Evolutionary conservation across 37 sponge, comb jelly and placozoan genomes (phyloP).

Genomic region (Oopsacas minuta): DNA sequence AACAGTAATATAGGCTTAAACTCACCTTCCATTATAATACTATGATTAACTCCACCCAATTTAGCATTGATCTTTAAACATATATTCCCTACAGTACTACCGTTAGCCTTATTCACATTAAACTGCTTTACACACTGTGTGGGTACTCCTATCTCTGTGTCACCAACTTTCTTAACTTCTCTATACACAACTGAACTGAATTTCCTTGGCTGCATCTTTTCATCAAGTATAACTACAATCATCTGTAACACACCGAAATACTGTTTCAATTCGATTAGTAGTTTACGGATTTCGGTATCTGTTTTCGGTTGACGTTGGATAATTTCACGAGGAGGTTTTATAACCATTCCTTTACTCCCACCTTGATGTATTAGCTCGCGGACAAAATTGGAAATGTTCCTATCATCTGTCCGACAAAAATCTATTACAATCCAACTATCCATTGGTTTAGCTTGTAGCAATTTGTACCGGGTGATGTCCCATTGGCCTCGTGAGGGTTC

Average conservation of each 20-base stretch:
- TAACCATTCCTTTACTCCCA: constrained; percentile 16
- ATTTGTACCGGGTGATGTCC: constrained; percentile 39
- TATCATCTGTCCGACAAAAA: background rate
- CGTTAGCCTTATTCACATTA: constrained; percentile 40
- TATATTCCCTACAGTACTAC: constrained; percentile 45
- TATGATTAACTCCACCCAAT: constrained; percentile 57
- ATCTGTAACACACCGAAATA: background rate
- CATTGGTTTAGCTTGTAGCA: constrained; percentile 25
- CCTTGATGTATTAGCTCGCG: background rate
- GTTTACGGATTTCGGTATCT: background rate
- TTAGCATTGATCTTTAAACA: constrained; percentile 61
- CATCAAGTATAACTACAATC: background rate
- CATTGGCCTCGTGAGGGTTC: constrained; percentile 30
- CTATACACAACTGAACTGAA: constrained; percentile 9
- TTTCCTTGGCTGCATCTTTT: background rate
- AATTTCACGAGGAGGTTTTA: background rate
- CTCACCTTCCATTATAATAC: constrained; percentile 19
- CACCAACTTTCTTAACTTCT: constrained; percentile 47
- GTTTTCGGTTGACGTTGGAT: background rate
- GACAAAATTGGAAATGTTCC: background rate
- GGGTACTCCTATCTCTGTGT: constrained; percentile 27
- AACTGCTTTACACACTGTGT: constrained; percentile 55
- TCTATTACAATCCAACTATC: constrained; percentile 32
- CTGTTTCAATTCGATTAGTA: background rate
- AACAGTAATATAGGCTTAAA: background rate